Evolutionary conservation across 2,888 invertebrate genomes (phyloP), one percentile per base, ranked within the genome.

Genomic region (Nemapogon koenigi): DNA sequence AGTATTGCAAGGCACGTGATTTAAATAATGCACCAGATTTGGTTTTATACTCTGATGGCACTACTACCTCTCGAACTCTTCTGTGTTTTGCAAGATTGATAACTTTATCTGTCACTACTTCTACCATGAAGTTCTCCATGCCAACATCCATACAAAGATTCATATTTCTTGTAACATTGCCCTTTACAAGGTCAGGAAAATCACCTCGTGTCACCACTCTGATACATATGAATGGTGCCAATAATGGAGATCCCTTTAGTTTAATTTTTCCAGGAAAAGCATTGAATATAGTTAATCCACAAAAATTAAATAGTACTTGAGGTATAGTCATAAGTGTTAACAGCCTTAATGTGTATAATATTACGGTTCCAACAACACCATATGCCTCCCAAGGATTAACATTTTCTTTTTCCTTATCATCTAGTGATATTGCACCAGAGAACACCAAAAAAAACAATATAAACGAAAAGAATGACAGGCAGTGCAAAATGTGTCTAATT

Each of bases 171-270:
- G 84, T 80, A 4, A 95, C 93, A 81, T 95, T 96, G 38, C 84
- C 85, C 59, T 87, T 88, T 3, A 97, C 96, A 46, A 97, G 76
- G 50, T 94, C 89, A 3, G 96, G 91, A 62, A 90, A 97, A 67
- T 96, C 94, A 25, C 97, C 97, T 41, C 96, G 84, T 1, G 97
- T 97, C 4, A 97, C 97, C 16, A 96, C 88, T 47, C 97, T 84
- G 49, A 97, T 90, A 63, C 95, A 97, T 41, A 97, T 90, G 62
- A 96, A 96, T 3, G 97, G 97, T 35, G 95, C 94, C 46, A 96
- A 67, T 22, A 96, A 71, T 2, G 96, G 96, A 4, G 94, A 94
- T 13, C 94, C 93, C 67, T 94, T 94, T 22, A 93, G 73, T 46
- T 86, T 82, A 2, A 94, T 91, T 73, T 92, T 93, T 50, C 95